These are phyloP conservation scores for Heliconius nattereri DNA, from an alignment of 1,140 invertebrate genomes.

Conservation along the genomic window DNA sequence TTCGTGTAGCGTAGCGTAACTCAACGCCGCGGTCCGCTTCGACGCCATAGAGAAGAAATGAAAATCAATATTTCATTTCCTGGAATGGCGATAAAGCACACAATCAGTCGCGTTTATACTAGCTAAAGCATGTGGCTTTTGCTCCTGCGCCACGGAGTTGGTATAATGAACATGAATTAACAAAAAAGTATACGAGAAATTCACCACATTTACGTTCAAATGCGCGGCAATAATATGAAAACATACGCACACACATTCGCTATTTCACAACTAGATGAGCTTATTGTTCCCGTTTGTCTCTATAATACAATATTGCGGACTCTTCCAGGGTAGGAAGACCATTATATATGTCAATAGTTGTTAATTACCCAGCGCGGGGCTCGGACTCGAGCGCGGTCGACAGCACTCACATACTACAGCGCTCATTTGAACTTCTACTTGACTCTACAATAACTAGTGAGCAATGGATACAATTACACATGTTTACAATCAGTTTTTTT, in stretches of 20 bases:
- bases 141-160: too few species aligned
- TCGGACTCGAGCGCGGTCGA: conserved; percentile 58
- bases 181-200: neutral
- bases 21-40: too few species aligned
- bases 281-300: conserved; percentile 11
- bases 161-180: too few species aligned
- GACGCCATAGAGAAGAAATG: too few species aligned
- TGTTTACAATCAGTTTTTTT: neutral
- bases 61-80: too few species aligned
- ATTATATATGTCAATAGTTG: conserved; percentile 32
- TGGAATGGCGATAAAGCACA: too few species aligned
- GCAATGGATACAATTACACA: neutral
- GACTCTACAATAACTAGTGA: conserved; percentile 1
- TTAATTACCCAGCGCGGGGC: conserved; percentile 37
- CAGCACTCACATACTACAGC: conserved; percentile 64
- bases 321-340: conserved; percentile 15
- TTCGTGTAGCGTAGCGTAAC: too few species aligned
- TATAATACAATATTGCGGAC: conserved; percentile 17
- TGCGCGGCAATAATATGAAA: neutral
- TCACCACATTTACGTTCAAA: neutral
- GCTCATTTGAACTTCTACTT: conserved; percentile 19
- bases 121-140: too few species aligned
- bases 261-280: conserved; percentile 8
- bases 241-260: neutral
- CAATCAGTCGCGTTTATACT: too few species aligned